A percentile compares a stretch with the other conserved stretches of the same genome.
Conservation (phyloP, 2,797 vertebrate species). For the Somateria mollissima region DNA sequence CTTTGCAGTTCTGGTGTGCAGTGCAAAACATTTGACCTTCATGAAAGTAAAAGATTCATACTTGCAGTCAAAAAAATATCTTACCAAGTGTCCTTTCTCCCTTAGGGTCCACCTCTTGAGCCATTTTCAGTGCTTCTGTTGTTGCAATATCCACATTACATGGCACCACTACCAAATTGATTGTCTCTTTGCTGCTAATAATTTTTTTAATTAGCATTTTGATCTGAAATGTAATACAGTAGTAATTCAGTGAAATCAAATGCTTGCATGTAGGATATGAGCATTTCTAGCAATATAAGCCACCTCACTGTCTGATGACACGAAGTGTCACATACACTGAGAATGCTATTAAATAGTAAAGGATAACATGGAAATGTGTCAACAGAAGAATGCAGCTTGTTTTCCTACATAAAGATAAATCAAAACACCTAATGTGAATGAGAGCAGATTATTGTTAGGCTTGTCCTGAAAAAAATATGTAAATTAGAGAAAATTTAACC, state of each 20-base stretch:
- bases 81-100: slow-evolving; percentile 92
- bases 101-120: slow-evolving; percentile 83
- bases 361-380: neutral
- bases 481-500: neutral
- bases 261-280: neutral
- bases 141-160: slow-evolving; percentile 92
- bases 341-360: neutral
- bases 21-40: neutral
- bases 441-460: neutral
- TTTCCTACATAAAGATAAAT: neutral
- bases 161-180: slow-evolving; percentile 90
- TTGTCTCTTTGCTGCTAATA: slow-evolving; percentile 87
- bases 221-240: slow-evolving; percentile 78
- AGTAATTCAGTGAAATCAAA: neutral
- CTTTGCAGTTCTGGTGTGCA: neutral
- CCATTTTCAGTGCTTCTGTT: slow-evolving; percentile 91
- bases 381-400: neutral
- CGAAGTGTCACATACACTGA: neutral
- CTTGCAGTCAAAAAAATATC: neutral
- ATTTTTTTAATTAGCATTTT: slow-evolving; percentile 82
- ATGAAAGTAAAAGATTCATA: neutral
- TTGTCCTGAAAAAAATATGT: neutral
- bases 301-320: neutral
- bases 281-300: neutral
- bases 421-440: neutral